Evolutionary conservation across 2,113 vertebrate genomes (phyloP).

Genomic region (Datnioides undecimradiatus): DNA sequence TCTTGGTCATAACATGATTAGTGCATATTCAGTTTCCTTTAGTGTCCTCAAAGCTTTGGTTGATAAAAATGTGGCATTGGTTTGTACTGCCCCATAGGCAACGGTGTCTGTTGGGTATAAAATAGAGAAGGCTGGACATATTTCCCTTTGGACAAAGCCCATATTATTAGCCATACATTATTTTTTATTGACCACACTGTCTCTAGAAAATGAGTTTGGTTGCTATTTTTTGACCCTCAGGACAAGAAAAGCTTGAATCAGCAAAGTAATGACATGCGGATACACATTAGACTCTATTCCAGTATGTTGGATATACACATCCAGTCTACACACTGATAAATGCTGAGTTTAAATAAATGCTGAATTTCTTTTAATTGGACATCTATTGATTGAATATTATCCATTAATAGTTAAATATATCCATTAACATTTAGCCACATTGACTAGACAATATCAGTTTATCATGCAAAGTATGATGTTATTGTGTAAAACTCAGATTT

Average conservation of each 20-base stretch:
- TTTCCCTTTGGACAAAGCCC: conserved; percentile 54
- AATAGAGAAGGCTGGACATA: conserved; percentile 28
- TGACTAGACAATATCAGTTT: neutral
- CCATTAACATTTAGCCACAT: too few species aligned
- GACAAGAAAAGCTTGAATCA: neutral
- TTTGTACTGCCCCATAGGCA: neutral
- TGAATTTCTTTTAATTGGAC: neutral
- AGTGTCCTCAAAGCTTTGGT: conserved; percentile 7
- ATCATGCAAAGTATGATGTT: neutral
- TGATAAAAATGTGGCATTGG: neutral
- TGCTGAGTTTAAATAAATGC: neutral
- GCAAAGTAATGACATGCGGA: neutral
- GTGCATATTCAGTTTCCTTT: conserved; percentile 20
- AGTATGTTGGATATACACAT: neutral
- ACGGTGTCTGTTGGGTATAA: conserved; percentile 2
- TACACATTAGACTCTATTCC: neutral
- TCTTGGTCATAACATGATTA: conserved; percentile 24
- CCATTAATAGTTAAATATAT: too few species aligned
- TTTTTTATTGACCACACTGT: conserved; percentile 26
- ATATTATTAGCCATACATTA: conserved; percentile 45
- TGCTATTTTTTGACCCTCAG: neutral
- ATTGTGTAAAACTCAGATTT: neutral
- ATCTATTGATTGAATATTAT: neutral
- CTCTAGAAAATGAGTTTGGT: conserved; percentile 16
- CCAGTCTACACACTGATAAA: neutral